Base-by-base conservation (phyloP, 2,113 vertebrate genomes). In the Carollia perspicillata region DNA sequence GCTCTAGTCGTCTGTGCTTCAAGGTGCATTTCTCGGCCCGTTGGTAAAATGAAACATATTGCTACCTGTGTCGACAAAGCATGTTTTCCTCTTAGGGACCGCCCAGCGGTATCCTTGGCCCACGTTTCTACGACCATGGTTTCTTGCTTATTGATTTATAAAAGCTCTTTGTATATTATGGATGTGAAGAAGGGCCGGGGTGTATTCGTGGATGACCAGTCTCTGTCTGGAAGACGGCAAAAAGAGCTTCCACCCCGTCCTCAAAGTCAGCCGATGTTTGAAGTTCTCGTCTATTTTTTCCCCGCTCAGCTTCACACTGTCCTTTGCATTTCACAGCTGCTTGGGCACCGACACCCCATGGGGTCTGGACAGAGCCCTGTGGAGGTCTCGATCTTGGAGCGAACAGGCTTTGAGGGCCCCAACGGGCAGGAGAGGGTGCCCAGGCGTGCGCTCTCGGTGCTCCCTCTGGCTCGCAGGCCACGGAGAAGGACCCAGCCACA, bases 381-480 rank as follows among this genome's bases (percentile, higher is more conserved):
- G 95, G 95, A 58, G 81, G 90, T 78, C 97, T 98, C 98, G 97
- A 96, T 94, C 97, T 88, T 65, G 60, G 93, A 98, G 96, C 96
- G 97, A 98, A 93, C 97, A 97, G 96, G 94, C 85, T 98, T 97
- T 90, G 94, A 95, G 96, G 74, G 96, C 93, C 98, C 97, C 96
- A 96, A 91, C 90, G 96, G 96, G 94, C 97, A 1, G 51, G 97
- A 97, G 89, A 97, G 97, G 96, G 65, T 53, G 37, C 89, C 94
- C 77, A 97, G 90, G 97, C 42, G 75, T 40, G 28, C 5, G 14
- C 26, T 42, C 95, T 78, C 83, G 14, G 42, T 90, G 95, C 97
- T 96, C 90, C 95, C 84, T 89, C 94, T 97, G 97, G 97, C 97
- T 96, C 97, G 98, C 98, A 98, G 98, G 98, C 97, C 98, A 94